Evolutionary conservation across 37 sponge, comb jelly and placozoan genomes (phyloP).

Genomic region (Oscarella lobularis): DNA sequence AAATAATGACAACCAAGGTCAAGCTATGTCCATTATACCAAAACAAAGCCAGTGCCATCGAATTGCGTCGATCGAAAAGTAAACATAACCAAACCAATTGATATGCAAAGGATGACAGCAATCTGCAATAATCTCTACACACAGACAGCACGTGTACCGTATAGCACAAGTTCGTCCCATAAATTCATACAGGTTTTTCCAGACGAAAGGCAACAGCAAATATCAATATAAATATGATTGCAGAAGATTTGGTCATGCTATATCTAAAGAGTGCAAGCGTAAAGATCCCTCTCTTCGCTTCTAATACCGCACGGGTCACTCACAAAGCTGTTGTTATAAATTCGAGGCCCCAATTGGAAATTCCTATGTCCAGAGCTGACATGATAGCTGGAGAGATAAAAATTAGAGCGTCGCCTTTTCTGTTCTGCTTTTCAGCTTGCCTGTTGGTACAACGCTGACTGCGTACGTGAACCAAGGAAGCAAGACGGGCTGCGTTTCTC

Average conservation of each 20-base stretch:
- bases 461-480: slow-evolving; percentile 49
- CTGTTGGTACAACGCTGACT: slow-evolving; percentile 36
- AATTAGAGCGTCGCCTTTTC: too few species aligned
- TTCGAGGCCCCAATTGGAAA: slow-evolving; percentile 94
- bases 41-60: background rate
- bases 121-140: background rate
- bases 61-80: background rate
- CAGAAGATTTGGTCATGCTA: slow-evolving; percentile 92
- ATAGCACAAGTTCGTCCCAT: too few species aligned
- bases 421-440: too few species aligned
- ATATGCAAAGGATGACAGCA: background rate
- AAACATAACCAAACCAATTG: background rate
- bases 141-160: background rate
- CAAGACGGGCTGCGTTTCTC: slow-evolving; percentile 4
- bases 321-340: slow-evolving; percentile 91
- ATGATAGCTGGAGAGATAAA: slow-evolving; percentile 37
- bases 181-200: slow-evolving; percentile 65
- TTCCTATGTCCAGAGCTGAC: slow-evolving; percentile 84
- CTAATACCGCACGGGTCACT: too few species aligned
- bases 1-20: background rate
- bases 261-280: slow-evolving; percentile 34
- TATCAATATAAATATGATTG: slow-evolving; percentile 78
- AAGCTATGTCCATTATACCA: background rate
- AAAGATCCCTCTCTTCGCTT: too few species aligned
- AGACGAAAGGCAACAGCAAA: slow-evolving; percentile 62